These are phyloP conservation scores for Semaprochilodus insignis DNA, from an alignment of 2,797 vertebrate species.

Conservation along the genomic window DNA sequence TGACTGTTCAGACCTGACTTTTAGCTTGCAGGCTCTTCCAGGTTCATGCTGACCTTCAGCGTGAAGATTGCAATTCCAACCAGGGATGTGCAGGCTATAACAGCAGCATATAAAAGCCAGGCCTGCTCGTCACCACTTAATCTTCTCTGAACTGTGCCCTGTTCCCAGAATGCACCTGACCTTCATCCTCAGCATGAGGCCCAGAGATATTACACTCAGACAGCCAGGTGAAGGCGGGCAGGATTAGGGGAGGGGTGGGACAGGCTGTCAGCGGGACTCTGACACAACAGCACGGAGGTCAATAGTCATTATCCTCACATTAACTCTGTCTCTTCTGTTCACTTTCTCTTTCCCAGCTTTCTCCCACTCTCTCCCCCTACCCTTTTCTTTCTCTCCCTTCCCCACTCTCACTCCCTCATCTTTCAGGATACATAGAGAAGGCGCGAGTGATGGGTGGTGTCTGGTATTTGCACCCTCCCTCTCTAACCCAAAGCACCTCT, in stretches of 20 bases:
- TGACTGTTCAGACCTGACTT: neutral
- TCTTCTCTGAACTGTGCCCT: constrained; percentile 6
- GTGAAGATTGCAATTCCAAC: neutral
- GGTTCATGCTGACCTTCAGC: constrained; percentile 1
- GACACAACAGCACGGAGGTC: constrained; percentile 5
- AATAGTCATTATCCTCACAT: constrained; percentile 30
- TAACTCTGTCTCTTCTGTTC: neutral
- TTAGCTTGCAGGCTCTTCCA: neutral
- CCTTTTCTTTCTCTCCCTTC: neutral
- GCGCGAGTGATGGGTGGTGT: neutral
- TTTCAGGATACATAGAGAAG: neutral
- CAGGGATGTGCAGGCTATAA: neutral
- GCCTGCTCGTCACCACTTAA: constrained; percentile 18
- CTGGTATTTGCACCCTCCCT: constrained; percentile 38
- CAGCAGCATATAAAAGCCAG: constrained; percentile 1
- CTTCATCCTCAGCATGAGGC: neutral
- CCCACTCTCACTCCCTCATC: neutral
- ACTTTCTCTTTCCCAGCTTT: neutral
- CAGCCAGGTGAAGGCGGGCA: neutral
- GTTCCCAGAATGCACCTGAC: constrained; percentile 22
- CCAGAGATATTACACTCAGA: neutral
- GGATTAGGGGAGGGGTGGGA: neutral
- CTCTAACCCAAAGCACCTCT: constrained; percentile 14
- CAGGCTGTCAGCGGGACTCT: neutral
- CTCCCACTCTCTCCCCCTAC: neutral